These are phyloP conservation scores for Pyrochroa serraticornis DNA, from an alignment of 2,888 invertebrate species.

Conservation along the genomic window DNA sequence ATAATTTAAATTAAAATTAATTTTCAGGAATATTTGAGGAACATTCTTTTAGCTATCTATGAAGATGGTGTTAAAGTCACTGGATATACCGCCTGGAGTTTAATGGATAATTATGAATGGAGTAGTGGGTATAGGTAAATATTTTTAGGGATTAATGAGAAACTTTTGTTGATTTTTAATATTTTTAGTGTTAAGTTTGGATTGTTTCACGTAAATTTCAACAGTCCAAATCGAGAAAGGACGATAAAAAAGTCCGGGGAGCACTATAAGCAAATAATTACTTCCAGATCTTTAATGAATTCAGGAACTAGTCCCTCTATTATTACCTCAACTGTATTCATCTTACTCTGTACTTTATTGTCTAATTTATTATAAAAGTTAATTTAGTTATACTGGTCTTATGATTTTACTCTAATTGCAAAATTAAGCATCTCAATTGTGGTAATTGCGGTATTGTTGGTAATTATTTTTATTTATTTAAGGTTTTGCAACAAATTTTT, in stretches of 20 bases:
- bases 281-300: not conserved
- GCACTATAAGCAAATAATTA: slow-evolving; percentile 59
- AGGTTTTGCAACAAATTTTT: too few species aligned
- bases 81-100: slow-evolving; percentile 40
- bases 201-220: slow-evolving; percentile 70
- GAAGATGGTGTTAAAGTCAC: slow-evolving; percentile 36
- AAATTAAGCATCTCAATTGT: too few species aligned
- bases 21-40: slow-evolving; percentile 35
- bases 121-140: slow-evolving; percentile 33
- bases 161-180: slow-evolving; percentile 8
- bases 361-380: not conserved
- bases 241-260: slow-evolving; percentile 68
- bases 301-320: not conserved
- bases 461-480: too few species aligned
- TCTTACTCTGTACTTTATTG: not conserved
- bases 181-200: slow-evolving; percentile 70
- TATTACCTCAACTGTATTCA: not conserved
- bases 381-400: too few species aligned
- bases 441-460: too few species aligned
- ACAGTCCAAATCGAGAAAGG: slow-evolving; percentile 63
- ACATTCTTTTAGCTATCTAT: slow-evolving; percentile 30
- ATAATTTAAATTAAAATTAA: not conserved
- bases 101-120: slow-evolving; percentile 43
- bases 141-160: slow-evolving; percentile 4
- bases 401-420: too few species aligned